phyloP scores from a whole-genome alignment of 1,140 invertebrate species.

The Nymphalis io region DNA sequence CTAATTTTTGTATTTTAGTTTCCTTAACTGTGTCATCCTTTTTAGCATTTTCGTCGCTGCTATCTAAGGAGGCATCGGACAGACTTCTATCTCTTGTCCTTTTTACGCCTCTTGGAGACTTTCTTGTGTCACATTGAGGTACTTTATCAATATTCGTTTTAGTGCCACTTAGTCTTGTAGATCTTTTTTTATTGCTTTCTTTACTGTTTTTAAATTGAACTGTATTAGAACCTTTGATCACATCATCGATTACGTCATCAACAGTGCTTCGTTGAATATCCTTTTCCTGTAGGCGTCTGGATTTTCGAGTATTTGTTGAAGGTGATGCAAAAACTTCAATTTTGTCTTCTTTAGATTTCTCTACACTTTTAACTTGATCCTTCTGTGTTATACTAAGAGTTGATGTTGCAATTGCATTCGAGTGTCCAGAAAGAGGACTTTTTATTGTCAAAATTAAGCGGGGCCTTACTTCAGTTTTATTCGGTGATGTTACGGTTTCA shows the following conservation, averaged over 20 bases:
- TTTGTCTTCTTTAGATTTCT: slow-evolving; percentile 81
- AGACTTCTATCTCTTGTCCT: slow-evolving; percentile 82
- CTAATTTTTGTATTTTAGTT: slow-evolving; percentile 58
- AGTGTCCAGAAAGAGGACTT: slow-evolving; percentile 80
- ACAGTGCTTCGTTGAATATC: slow-evolving; percentile 87
- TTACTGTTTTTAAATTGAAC: slow-evolving; percentile 54
- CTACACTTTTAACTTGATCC: slow-evolving; percentile 56
- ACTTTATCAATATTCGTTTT: slow-evolving; percentile 64
- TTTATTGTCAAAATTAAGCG: slow-evolving; percentile 90
- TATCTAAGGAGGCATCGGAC: slow-evolving; percentile 84
- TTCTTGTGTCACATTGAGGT: slow-evolving; percentile 75
- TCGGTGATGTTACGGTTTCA: slow-evolving; percentile 78
- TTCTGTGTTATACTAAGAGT: slow-evolving; percentile 65
- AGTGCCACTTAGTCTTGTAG: slow-evolving; percentile 58
- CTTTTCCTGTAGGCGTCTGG: slow-evolving; percentile 88
- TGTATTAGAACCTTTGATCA: slow-evolving; percentile 85
- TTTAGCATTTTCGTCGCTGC: slow-evolving; percentile 80
- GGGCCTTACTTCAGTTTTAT: slow-evolving; percentile 83
- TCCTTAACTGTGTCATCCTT: slow-evolving; percentile 54
- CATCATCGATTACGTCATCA: slow-evolving; percentile 93
- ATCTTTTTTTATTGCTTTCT: slow-evolving; percentile 65
- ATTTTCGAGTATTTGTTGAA: slow-evolving; percentile 87
- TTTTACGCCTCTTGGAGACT: slow-evolving; percentile 83
- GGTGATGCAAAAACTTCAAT: slow-evolving; percentile 83
- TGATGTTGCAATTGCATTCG: slow-evolving; percentile 62